A percentile compares a stretch with the other conserved stretches of the same genome.
phyloP scores from a whole-genome alignment of 2,113 vertebrate genomes.

The Pedetes capensis region DNA sequence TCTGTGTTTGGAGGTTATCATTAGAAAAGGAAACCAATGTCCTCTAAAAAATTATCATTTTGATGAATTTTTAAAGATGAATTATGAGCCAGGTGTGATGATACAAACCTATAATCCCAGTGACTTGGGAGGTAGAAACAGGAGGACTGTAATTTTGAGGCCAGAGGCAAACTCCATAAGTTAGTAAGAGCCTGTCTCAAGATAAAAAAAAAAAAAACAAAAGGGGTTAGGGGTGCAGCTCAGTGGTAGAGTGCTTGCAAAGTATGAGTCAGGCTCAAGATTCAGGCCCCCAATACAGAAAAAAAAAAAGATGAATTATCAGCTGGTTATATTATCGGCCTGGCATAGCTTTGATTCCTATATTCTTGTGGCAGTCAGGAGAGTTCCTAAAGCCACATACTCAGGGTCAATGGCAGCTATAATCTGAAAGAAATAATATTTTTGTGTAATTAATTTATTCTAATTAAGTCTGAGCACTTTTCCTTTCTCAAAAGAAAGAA shows the following conservation, averaged over 20 bases:
- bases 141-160: too few relatives aligned
- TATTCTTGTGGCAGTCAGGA: background rate
- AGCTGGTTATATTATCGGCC: background rate
- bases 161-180: too few relatives aligned
- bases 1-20: background rate
- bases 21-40: background rate
- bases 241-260: too few relatives aligned
- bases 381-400: background rate
- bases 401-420: background rate
- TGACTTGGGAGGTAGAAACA: too few relatives aligned
- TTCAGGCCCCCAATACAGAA: too few relatives aligned
- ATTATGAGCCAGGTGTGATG: too few relatives aligned
- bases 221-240: too few relatives aligned
- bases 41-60: background rate
- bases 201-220: too few relatives aligned
- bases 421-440: constrained; percentile 17
- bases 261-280: too few relatives aligned
- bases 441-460: constrained; percentile 10
- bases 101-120: too few relatives aligned
- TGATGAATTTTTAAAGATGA: background rate
- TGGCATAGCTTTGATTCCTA: background rate
- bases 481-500: constrained; percentile 21
- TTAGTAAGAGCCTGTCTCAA: too few relatives aligned
- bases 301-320: background rate
- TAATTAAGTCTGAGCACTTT: background rate